Base-by-base conservation (phyloP, 2,797 vertebrate genomes). In the Semaprochilodus insignis region DNA sequence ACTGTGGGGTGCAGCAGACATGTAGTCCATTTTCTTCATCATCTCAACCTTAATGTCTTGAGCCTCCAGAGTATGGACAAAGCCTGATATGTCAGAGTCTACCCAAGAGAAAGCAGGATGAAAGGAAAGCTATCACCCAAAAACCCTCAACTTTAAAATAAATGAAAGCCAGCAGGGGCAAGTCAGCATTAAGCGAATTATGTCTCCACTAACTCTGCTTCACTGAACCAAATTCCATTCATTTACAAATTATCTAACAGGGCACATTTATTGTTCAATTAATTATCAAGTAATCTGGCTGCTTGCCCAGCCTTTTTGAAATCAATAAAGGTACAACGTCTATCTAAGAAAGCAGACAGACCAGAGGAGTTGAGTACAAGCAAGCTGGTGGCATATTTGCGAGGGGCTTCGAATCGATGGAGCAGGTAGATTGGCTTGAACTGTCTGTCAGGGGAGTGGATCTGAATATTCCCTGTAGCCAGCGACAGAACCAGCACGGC, bases 281-380 rank as follows among this genome's bases (percentile, higher is more conserved):
- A 77, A 55, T 17, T 17, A 36, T 54, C 57, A 71, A 71, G n/a
- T 70, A 6, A 36, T 77, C 81, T 44, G 31, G 40, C 40, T 63
- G 40, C 74, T 15, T 40, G 5, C 51, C 36, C 21, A 76, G 51
- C 14, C 14, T 51, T 31, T 48, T 60, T 70, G 13, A 77, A 60
- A 60, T 62, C 40, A 52, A 19, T 59, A 75, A 81, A 17, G 31
- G 40, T 44, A 75, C 75, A 19, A 31, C 8, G 25, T 23, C 44
- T 19, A 76, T 76, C 3, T 17, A 60, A 36, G 54, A 40, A 19
- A n/a, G 44, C 23, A 3, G 23, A 75, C 91, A 92, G 81, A 98
- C 97, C 96, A 17, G 96, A 95, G 80, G 94, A 93, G 90, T 98
- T 98, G 87, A 95, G 91, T n/a, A 99, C 85, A 81, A 98, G 93